Evolutionary conservation across 2,113 vertebrate species (phyloP), one percentile per base, ranked within the genome.

Genomic region (Rhombomys opimus): DNA sequence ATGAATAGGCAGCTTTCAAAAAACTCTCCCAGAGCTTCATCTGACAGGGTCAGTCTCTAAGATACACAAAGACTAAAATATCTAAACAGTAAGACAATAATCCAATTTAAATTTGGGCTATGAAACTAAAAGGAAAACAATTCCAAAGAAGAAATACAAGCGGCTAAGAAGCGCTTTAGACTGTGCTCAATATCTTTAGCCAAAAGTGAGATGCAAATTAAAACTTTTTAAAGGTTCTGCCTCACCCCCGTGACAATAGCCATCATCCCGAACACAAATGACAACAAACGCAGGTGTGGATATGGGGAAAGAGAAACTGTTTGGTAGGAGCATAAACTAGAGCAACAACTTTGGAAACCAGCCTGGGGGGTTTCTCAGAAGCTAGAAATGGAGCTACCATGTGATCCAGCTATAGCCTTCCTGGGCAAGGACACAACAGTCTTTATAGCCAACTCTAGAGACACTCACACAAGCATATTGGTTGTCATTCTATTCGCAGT

Each of bases 391-490:
- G 73, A 46, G 18, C 38, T 46, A 17, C 38, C 73, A 25, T 25
- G 2, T 46, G 41, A 46, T 41, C 23, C 22, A 76, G 20, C 38
- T 76, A 5, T 46, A 35, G 17, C 22, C 11, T 10, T 25, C 73
- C 38, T 46, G 18, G 23, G 73, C 22, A 76, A 41, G 25, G 25
- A n/a, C 20, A 23, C 38, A 75, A 41, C 11, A 77, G 23, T 30
- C 46, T 41, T 20, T 38, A 15, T 30, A 50, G 50, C 25, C 46
- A 15, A 77, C 75, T 30, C 0, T 50, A 17, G 25, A 77, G 75
- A 50, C 25, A 32, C 46, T 15, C 13, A 7, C 4, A 7, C 13
- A 1, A 15, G 5, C 46, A 50, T 7, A 3, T 2, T 52, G 7
- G 15, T 30, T 52, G 25, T 6, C 27, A 13, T 30, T 30, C 25